phyloP scores from a whole-genome alignment of 1,140 invertebrate genomes.

The Formica exsecta region DNA sequence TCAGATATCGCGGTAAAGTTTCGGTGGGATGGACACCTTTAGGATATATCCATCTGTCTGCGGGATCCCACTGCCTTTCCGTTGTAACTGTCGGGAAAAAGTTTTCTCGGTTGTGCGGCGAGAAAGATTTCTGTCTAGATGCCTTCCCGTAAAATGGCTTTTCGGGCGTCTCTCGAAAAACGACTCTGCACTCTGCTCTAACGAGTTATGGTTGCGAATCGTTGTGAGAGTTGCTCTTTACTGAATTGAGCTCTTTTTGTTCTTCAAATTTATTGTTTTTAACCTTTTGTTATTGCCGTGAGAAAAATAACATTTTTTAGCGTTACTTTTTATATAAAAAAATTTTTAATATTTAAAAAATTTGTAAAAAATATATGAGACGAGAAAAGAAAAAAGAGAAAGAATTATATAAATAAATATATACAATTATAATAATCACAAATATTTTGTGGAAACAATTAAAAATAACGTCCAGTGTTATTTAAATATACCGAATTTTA shows the following conservation, averaged over 20 bases:
- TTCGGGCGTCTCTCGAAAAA: constrained; percentile 63
- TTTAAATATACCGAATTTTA: neutral
- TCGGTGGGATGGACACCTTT: constrained; percentile 62
- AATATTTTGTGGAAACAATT: neutral
- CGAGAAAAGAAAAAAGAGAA: no score
- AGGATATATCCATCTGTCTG: constrained; percentile 53
- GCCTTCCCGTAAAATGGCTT: constrained; percentile 72
- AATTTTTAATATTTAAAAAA: neutral
- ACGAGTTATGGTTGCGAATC: constrained; percentile 69
- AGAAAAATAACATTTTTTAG: neutral
- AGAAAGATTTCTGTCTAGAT: constrained; percentile 66
- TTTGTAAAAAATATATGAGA: neutral
- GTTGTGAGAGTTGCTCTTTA: constrained; percentile 43
- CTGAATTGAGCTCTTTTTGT: constrained; percentile 12
- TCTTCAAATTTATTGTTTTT: constrained; percentile 40
- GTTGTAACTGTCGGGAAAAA: constrained; percentile 58
- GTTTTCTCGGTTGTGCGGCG: constrained; percentile 57
- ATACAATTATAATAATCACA: neutral
- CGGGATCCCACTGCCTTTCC: constrained; percentile 29
- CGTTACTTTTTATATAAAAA: neutral
- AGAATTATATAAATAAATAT: no score
- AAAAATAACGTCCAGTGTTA: neutral
- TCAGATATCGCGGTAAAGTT: constrained; percentile 64
- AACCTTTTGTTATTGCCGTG: neutral
- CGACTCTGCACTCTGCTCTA: constrained; percentile 46